Base-by-base conservation (phyloP, 2,113 vertebrate species). In the Hemichromis elongatus region DNA sequence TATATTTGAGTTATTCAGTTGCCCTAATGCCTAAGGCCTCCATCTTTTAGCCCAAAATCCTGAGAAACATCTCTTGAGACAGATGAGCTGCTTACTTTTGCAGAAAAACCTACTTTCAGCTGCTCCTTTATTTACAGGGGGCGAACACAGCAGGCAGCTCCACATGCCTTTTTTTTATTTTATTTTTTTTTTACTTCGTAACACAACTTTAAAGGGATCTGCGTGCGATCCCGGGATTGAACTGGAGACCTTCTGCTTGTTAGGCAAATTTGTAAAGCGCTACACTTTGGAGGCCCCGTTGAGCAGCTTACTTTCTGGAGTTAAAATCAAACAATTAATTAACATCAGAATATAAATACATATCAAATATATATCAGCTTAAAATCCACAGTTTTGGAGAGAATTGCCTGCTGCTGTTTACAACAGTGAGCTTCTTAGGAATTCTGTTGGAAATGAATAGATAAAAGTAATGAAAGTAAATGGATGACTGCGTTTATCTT, bases 391-490 rank as follows among this genome's bases (percentile, higher is more conserved):
- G 18, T 11, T 30, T 13, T 35, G 63, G 81, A 26, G 52, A 59
- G 50, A 54, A 11, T 63, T 63, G 42, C 16, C 37, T 7, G 21
- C 66, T 0, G 42, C 66, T 19, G 9, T 11, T 73, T 73, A 47
- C 14, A 47, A 47, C 9, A 73, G 24, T 19, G 40, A 45, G 68
- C 42, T 42, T 84, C 16, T 78, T 10, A 16, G 14, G 16, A 83
- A 83, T 50, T 63, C 7, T 37, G 3, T 52, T 70, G 21, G 13
- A 70, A 45, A 70, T 70, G 21, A 70, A 45, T 16, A 47, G 42
- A 73, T 73, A 28, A 73, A 50, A 73, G 68, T 28, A 73, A 28
- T 73, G 24, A 30, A 75, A 75, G 24, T 18, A 21, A 21, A 40
- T 40, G n/a, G 61, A 66, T 40, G 33, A 8, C 11, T 66, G 33